These are phyloP conservation scores for Halcyon senegalensis DNA, from an alignment of 2,113 vertebrate genomes.

Conservation along the genomic window DNA sequence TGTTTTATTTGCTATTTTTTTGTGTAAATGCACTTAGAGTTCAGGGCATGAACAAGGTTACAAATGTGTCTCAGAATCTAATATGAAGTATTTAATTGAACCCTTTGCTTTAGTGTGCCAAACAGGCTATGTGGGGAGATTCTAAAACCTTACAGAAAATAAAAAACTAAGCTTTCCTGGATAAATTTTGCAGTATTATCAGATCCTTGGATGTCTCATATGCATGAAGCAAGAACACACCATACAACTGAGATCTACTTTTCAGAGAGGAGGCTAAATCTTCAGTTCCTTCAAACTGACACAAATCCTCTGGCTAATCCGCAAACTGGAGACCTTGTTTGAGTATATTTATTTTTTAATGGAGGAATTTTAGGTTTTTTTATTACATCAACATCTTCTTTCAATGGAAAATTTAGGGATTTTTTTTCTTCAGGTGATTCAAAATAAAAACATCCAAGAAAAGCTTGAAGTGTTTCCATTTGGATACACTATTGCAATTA, in stretches of 20 bases:
- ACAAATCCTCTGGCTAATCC: not conserved
- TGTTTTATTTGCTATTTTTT: not conserved
- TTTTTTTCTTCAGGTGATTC: not conserved
- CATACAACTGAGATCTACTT: not conserved
- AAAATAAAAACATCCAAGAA: not conserved
- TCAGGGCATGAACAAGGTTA: not conserved
- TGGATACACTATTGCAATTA: not conserved
- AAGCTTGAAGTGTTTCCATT: not conserved
- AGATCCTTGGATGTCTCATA: not conserved
- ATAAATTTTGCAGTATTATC: not conserved
- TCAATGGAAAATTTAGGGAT: not conserved
- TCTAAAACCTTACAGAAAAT: not conserved
- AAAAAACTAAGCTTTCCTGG: not conserved
- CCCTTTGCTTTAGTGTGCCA: not conserved
- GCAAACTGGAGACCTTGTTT: not conserved
- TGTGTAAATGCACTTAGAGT: not conserved
- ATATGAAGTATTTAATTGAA: not conserved
- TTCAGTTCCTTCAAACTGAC: not conserved
- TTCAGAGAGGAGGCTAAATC: not conserved
- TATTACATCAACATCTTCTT: not conserved
- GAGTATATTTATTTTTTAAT: not conserved
- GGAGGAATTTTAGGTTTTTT: not conserved
- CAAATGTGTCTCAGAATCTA: not conserved
- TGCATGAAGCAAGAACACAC: not conserved
- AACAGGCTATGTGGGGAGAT: not conserved